phyloP scores from a whole-genome alignment of 2,888 invertebrate species.

The Gnatocerus cornutus region DNA sequence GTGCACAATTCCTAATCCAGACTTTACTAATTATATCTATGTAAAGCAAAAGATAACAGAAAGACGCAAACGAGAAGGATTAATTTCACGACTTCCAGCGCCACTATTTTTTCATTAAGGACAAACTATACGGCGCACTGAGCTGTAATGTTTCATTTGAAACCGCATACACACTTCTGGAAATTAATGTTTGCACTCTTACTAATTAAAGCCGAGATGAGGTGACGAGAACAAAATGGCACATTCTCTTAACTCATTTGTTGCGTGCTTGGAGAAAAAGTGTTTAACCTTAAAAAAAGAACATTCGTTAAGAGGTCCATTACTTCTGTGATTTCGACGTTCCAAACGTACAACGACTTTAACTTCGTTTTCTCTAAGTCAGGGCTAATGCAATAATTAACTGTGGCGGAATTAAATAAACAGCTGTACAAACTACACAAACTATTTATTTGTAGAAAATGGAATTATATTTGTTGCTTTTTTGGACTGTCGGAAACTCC shows the following conservation, averaged over 20 bases:
- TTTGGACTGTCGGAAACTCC: no score
- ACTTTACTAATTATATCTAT: conserved; percentile 3
- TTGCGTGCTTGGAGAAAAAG: conserved; percentile 4
- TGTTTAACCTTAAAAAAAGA: conserved; percentile 8
- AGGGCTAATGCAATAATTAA: no score
- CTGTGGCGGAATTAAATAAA: no score
- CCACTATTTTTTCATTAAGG: conserved; percentile 32
- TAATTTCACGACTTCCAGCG: conserved; percentile 18
- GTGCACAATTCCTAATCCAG: conserved; percentile 13
- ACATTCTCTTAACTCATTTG: conserved; percentile 23
- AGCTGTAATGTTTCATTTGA: conserved; percentile 38
- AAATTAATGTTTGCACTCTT: conserved; percentile 36
- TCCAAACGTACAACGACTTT: no score
- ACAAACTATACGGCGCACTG: conserved; percentile 22
- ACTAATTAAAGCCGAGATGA: conserved; percentile 38
- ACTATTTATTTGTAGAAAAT: no score
- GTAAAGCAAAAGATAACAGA: conserved; percentile 16
- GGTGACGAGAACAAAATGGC: conserved; percentile 31
- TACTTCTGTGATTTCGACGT: neutral
- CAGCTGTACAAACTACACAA: no score
- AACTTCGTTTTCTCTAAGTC: no score
- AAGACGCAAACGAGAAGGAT: neutral
- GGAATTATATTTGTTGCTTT: no score
- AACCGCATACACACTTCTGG: conserved; percentile 30
- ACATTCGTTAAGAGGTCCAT: neutral